These are phyloP conservation scores for Microtus montanus DNA, from an alignment of 2,113 vertebrate genomes.

Conservation along the genomic window DNA sequence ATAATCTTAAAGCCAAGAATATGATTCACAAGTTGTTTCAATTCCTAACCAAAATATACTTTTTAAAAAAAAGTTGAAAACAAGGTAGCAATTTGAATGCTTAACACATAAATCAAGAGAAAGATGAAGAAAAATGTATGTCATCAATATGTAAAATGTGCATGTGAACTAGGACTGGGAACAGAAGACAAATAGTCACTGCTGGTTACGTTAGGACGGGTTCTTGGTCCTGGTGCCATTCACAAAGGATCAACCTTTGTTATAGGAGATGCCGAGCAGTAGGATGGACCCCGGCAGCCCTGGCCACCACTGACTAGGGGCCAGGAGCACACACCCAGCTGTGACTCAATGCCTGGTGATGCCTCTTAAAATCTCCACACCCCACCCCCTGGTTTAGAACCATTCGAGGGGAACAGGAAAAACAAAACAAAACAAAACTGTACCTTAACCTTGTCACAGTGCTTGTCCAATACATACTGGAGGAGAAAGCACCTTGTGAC, in stretches of 20 bases:
- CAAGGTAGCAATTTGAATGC: slow-evolving; percentile 22
- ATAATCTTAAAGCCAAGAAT: slow-evolving; percentile 24
- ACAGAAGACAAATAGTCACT: not conserved
- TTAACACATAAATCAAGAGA: slow-evolving; percentile 44
- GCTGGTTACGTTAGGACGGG: not conserved
- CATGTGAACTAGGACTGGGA: not conserved
- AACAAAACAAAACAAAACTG: not conserved
- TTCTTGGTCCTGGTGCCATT: not conserved
- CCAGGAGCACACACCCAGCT: not conserved
- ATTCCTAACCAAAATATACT: slow-evolving; percentile 39
- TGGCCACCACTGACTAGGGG: not conserved
- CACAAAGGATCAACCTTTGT: not conserved
- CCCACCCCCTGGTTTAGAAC: not conserved
- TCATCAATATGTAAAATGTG: not conserved
- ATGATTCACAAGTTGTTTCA: not conserved
- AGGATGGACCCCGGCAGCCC: not conserved
- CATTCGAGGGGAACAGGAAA: not conserved
- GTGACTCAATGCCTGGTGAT: not conserved
- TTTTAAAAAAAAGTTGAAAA: not conserved
- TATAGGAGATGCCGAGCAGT: not conserved
- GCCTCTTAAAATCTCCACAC: not conserved
- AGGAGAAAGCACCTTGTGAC: not conserved
- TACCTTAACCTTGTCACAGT: not conserved
- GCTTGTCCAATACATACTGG: not conserved
- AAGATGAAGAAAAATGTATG: not conserved